Percentiles rank a stretch among this genome's conserved stretches.
Conservation (phyloP, 1,140 invertebrate species). For the Sogatella furcifera region DNA sequence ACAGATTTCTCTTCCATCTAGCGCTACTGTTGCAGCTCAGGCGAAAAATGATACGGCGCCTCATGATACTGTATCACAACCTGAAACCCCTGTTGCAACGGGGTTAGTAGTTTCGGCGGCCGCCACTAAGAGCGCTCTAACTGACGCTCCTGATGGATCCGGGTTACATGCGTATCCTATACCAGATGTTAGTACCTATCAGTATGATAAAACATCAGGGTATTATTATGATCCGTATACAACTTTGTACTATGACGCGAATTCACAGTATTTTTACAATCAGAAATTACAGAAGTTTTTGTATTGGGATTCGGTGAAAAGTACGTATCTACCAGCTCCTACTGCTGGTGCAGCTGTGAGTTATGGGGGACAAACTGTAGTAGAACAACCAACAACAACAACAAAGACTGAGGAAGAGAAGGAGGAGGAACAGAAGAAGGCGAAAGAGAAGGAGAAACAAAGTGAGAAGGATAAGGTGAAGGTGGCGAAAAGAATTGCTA, state of each 20-base stretch:
- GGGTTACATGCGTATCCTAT: slow-evolving; percentile 40
- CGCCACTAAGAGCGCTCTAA: slow-evolving; percentile 29
- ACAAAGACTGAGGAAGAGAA: slow-evolving; percentile 31
- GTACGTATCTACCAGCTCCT: slow-evolving; percentile 68
- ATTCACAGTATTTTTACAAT: slow-evolving; percentile 90
- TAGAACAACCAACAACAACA: slow-evolving; percentile 24
- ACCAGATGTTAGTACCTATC: slow-evolving; percentile 84
- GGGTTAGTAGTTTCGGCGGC: slow-evolving; percentile 1
- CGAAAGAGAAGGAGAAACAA: slow-evolving; percentile 20
- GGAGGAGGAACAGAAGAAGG: slow-evolving; percentile 29
- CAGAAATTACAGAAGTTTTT: slow-evolving; percentile 80
- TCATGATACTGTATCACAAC: slow-evolving; percentile 18
- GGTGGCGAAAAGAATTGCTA: slow-evolving; percentile 95
- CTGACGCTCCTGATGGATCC: slow-evolving; percentile 27
- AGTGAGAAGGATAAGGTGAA: slow-evolving; percentile 51
- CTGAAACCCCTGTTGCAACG: too few species aligned
- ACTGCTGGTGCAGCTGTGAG: slow-evolving; percentile 30
- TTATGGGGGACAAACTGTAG: slow-evolving; percentile 26
- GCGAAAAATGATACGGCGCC: not conserved
- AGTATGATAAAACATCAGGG: slow-evolving; percentile 89
- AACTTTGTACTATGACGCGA: slow-evolving; percentile 91
- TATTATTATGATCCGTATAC: slow-evolving; percentile 94
- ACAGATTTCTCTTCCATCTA: slow-evolving; percentile 38
- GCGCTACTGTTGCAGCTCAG: slow-evolving; percentile 29
- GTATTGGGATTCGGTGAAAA: slow-evolving; percentile 83